These are phyloP conservation scores for Masnerella sp. DNA, from an alignment of 2,888 invertebrate genomes.

Conservation along the genomic window DNA sequence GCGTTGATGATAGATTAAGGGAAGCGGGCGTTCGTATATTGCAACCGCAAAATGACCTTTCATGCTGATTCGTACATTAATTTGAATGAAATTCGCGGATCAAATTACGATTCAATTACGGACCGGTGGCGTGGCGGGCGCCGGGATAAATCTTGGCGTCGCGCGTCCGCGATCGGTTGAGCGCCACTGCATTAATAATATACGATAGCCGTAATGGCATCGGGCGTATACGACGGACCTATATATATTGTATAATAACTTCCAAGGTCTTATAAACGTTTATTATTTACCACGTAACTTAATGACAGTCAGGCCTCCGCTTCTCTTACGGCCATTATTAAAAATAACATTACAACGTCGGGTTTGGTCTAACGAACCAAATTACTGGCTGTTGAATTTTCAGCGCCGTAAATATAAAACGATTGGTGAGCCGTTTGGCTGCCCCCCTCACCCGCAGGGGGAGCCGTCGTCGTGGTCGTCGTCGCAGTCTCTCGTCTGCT, in stretches of 20 bases:
- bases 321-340: conserved; percentile 72
- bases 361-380: conserved; percentile 66
- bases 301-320: conserved; percentile 74
- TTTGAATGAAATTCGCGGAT: conserved; percentile 45
- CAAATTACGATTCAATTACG: conserved; percentile 47
- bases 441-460: conserved; percentile 33
- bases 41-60: conserved; percentile 32
- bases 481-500: background rate
- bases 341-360: conserved; percentile 74
- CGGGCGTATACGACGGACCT: conserved; percentile 73
- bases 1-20: conserved; percentile 46
- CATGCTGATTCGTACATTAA: conserved; percentile 32
- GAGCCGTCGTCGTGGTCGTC: conserved; percentile 18
- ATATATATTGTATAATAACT: conserved; percentile 77
- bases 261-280: conserved; percentile 78
- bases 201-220: conserved; percentile 77
- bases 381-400: conserved; percentile 66
- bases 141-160: conserved; percentile 39
- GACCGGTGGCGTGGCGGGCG: background rate
- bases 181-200: conserved; percentile 77
- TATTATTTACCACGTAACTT: conserved; percentile 78
- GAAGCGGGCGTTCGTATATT: conserved; percentile 11
- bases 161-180: conserved; percentile 69
- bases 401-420: conserved; percentile 60
- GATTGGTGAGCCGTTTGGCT: conserved; percentile 55